A percentile compares a stretch with the other conserved stretches of the same genome.
phyloP scores from a whole-genome alignment of 2,113 vertebrate species.

The Aldabrachelys gigantea region DNA sequence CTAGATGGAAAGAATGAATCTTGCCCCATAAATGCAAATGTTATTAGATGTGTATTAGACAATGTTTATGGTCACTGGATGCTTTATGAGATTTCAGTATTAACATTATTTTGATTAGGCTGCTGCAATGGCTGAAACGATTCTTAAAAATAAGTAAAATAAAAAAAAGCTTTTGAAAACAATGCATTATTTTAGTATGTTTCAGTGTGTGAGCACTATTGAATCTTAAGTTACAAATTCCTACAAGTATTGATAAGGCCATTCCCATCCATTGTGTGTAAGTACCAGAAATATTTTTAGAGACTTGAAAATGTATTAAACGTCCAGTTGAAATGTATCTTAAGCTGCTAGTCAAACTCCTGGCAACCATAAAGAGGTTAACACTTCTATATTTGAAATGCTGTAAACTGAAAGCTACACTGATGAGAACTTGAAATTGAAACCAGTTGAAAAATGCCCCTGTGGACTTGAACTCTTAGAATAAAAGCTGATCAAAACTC shows the following conservation, averaged over 20 bases:
- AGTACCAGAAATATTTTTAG: conserved; percentile 50
- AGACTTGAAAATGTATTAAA: conserved; percentile 48
- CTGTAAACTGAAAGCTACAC: conserved; percentile 34
- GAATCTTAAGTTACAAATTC: conserved; percentile 41
- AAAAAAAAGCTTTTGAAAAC: not conserved
- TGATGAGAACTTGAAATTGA: conserved; percentile 23
- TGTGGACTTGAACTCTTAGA: conserved; percentile 15
- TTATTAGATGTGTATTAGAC: not conserved
- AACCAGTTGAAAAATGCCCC: conserved; percentile 6
- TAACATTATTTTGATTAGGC: conserved; percentile 14
- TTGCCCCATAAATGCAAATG: not conserved
- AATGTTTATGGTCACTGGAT: not conserved
- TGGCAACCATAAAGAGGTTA: conserved; percentile 47
- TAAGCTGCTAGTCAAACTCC: conserved; percentile 39
- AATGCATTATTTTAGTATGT: not conserved
- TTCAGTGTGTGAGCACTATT: conserved; percentile 1
- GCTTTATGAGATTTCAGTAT: not conserved
- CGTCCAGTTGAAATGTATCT: conserved; percentile 41
- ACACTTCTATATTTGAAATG: conserved; percentile 36
- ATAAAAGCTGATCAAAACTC: conserved; percentile 4
- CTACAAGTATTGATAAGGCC: not conserved
- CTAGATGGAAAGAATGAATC: not conserved
- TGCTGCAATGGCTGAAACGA: not conserved
- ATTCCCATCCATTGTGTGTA: conserved; percentile 8
- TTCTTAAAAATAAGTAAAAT: not conserved